Evolutionary conservation across 2,888 invertebrate genomes (phyloP), one percentile per base, ranked within the genome.

Genomic region (Aporophyla lueneburgensis): DNA sequence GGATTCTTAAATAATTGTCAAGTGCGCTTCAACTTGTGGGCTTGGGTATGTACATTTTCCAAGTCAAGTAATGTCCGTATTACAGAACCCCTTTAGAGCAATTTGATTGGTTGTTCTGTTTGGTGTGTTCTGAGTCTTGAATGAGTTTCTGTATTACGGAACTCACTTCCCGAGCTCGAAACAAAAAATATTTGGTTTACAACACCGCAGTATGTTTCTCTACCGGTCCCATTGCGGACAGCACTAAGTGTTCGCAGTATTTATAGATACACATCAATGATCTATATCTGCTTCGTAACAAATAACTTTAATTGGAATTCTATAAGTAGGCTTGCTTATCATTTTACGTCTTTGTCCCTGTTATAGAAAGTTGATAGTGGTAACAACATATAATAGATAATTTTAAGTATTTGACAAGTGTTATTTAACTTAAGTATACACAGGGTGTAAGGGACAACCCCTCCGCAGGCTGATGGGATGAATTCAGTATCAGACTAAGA

Each of bases 231-330:
- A 43, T 21, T n/a, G 16, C 63, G 9, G n/a, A 70, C 7, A 63
- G 63, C 33, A 9, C 12, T 56, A n/a, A 4, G n/a, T 63, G 19
- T 76, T 71, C 56, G 12, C 21, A 46, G 27, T 51, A 61, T 56
- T 19, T 49, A 59, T 40, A 67, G 78, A 78, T 73, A 72, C 40
- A 46, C n/a, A 72, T 78, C 66, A 73, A 51, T 61, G 43, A 73
- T 78, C 14, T 43, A 51, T 62, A 73, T 62, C 78, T 43, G 21
- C 40, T 24, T 24, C 46, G 19, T 46, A 63, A 63, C 67, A 78
- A 62, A 46, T 63, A 5, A 33, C n/a, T 73, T 67, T 33, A 67
- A 78, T 73, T 62, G 24, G 51, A 56, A 67, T 56, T 56, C 40
- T 40, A 7, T 61, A 53, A 14, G n/a, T 19, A 16, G 27, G 59